These are phyloP conservation scores for Glaucomys volans DNA, from an alignment of 2,113 vertebrate species.

Conservation along the genomic window DNA sequence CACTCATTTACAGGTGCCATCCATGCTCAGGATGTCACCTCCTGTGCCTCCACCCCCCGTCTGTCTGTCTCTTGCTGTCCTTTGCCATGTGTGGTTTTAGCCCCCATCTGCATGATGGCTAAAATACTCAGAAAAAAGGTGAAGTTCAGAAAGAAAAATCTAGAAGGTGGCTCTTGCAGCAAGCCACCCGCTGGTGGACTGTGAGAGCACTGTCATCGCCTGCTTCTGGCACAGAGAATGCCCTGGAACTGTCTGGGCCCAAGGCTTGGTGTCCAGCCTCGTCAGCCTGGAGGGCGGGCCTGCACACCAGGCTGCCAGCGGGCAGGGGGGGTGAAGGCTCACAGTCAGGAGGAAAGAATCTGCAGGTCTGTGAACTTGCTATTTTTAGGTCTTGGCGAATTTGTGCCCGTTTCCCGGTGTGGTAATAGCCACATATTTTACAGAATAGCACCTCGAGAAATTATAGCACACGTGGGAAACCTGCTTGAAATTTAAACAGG, in stretches of 20 bases:
- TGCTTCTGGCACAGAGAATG: neutral
- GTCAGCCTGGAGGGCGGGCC: neutral
- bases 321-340: neutral
- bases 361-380: constrained; percentile 65
- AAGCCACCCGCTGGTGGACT: accelerated
- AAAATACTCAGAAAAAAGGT: neutral
- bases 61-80: neutral
- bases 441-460: constrained; percentile 37
- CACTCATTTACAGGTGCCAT: accelerated
- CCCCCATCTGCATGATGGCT: accelerated
- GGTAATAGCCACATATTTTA: constrained; percentile 50
- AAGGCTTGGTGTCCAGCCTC: neutral
- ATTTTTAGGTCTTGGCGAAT: constrained; percentile 67
- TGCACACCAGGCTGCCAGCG: neutral
- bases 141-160: neutral
- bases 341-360: constrained; percentile 68
- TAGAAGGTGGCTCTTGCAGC: neutral
- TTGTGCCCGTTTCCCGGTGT: constrained; percentile 36
- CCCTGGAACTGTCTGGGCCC: neutral
- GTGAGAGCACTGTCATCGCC: accelerated
- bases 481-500: neutral
- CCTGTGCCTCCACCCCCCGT: neutral
- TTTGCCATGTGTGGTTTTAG: neutral
- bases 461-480: neutral
- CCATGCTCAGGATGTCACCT: no score